Conservation (phyloP, 1,140 invertebrate species). For the Aricia agestis region DNA sequence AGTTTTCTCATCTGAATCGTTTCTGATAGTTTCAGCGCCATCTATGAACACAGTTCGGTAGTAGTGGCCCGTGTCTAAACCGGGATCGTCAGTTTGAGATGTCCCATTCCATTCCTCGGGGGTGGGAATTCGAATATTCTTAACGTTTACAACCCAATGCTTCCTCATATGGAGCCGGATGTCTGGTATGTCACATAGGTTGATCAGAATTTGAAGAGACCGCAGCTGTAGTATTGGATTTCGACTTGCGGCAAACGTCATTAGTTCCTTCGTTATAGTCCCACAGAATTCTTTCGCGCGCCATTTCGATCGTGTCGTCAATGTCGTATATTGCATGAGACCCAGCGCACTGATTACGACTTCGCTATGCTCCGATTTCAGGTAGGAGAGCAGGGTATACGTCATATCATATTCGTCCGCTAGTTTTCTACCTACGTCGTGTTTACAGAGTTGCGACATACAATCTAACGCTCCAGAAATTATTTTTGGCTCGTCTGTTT, state of each 20-base stretch:
- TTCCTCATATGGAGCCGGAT: constrained; percentile 47
- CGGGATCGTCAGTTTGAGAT: constrained; percentile 45
- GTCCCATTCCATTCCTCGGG: constrained; percentile 65
- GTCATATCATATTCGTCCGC: constrained; percentile 57
- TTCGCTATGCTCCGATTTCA: constrained; percentile 33
- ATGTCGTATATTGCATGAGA: constrained; percentile 51
- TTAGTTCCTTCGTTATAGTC: constrained; percentile 41
- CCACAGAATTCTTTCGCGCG: constrained; percentile 50
- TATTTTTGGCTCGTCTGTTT: constrained; percentile 40
- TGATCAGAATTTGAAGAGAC: constrained; percentile 58
- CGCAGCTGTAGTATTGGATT: constrained; percentile 50
- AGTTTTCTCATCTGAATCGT: constrained; percentile 47
- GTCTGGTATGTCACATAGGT: constrained; percentile 61
- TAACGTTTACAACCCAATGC: constrained; percentile 42
- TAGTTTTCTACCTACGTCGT: constrained; percentile 50
- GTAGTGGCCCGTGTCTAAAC: constrained; percentile 51
- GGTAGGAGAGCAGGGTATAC: constrained; percentile 35
- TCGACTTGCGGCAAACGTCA: constrained; percentile 35
- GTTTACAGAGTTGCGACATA: constrained; percentile 57
- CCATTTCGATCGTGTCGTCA: constrained; percentile 63
- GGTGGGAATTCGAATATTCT: constrained; percentile 42
- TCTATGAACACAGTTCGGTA: constrained; percentile 60
- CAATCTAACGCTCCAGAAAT: constrained; percentile 53
- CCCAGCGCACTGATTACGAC: constrained; percentile 49
- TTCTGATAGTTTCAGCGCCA: constrained; percentile 49